Evolutionary conservation across 2,888 invertebrate genomes (phyloP), one percentile per base, ranked within the genome.

Genomic region (Busseola fusca): DNA sequence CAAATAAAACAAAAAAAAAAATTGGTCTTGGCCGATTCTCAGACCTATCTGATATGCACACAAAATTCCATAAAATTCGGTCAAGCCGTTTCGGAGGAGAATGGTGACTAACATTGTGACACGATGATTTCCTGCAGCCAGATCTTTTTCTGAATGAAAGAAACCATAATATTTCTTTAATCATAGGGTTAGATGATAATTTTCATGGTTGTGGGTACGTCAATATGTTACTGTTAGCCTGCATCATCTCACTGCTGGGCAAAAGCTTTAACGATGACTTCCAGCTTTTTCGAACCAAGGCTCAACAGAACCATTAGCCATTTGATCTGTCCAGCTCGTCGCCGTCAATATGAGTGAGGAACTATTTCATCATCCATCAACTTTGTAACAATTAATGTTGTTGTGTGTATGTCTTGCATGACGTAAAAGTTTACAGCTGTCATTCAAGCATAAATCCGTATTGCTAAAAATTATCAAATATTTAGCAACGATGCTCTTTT

Each of bases 371-470:
- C 3, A 27, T 21, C 12, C 10, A 3, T 21, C 30, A 34, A 14
- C 21, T 21, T 34, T 34, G 12, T 21, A 34, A 21, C 10, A 10
- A 56, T 25, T 16, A 48, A 0, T 48, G 3, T 48, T 48, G 6
- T 5, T 40, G 12, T 18, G 21, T 7, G 7, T 45, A 18, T 45
- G 45, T 18, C 18, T 7, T 45, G 0, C 25, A 54, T 48, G 54
- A 65, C 6, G 9, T n/a, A 3, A 9, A 16, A 9, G 0, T n/a
- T 52, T 37, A 18, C 18, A 30, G 40, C 40, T 42, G 12, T 34
- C 48, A 60, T 64, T 72, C 59, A 78, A 60, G 40, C 78, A 72
- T 64, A 50, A 72, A 60, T 50, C 52, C 72, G 54, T 30, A 12
- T 76, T 69, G 42, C 63, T 75, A 59, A 65, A 77, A 65, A 56